Evolutionary conservation across 2,888 invertebrate species (phyloP), one percentile per base, ranked within the genome.

Genomic region (Strigamia crassipes): DNA sequence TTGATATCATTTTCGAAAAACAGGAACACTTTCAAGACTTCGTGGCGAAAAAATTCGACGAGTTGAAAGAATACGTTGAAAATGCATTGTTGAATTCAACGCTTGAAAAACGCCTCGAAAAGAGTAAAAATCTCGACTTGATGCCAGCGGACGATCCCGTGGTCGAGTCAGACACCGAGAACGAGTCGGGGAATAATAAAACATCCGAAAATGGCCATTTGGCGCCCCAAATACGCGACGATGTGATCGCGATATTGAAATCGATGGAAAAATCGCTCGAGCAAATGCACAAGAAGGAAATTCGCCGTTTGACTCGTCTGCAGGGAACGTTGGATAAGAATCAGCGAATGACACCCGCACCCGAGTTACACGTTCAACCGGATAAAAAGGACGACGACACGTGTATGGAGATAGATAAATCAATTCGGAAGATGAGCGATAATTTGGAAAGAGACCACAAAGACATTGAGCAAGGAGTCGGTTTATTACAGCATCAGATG

Each of bases 401-500:
- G 3, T 61, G 61, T 61, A 8, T 10, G 3, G 18, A 5, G 18
- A 61, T 61, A 18, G 61, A 61, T 18, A 61, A 61, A 18, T 21
- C 23, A 9, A 61, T 61, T 61, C 15, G 42, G 18, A 79, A 79
- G 21, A 42, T 79, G 79, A 10, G 4, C 21, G 38, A 42, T 4
- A 42, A 38, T 79, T 23, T 79, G 6, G 38, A 79, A 34, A 38
- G 34, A 9, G 79, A 79, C 10, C 23, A 41, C 12, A 34, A 18
- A 18, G 42, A 41, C 13, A 38, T 79, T 4, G 18, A 61, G 10
- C 61, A 78, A 27, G 31, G 27, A 18, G 78, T 78, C 27, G 13
- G 31, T 23, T 31, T 78, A 31, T 38, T 78, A 13, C 80, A 61
- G 13, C 80, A 80, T 27, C 61, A 51, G n/a, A 46, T 80, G 27